Evolutionary conservation across 2,797 vertebrate genomes (phyloP).

Genomic region (Margarornis squamiger): DNA sequence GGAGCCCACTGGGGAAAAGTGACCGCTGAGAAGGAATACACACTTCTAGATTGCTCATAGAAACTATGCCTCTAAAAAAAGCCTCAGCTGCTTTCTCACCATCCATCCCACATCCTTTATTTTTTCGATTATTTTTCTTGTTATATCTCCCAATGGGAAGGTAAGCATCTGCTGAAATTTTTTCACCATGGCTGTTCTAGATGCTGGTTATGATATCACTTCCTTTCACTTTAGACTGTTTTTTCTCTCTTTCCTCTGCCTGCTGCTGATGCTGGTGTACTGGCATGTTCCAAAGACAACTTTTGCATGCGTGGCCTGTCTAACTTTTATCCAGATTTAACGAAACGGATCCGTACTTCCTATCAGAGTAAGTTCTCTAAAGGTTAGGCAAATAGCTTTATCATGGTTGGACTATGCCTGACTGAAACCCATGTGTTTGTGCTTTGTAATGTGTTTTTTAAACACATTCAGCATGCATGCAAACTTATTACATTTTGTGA

Average conservation of each 20-base stretch:
- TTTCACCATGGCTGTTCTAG: constrained; percentile 77
- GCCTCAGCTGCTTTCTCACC: constrained; percentile 68
- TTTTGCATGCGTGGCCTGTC: constrained; percentile 99
- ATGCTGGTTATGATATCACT: constrained; percentile 80
- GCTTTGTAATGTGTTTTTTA: constrained; percentile 75
- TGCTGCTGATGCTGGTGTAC: constrained; percentile 88
- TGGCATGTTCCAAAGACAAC: constrained; percentile 98
- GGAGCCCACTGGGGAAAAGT: not conserved
- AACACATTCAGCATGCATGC: constrained; percentile 81
- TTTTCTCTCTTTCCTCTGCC: constrained; percentile 84
- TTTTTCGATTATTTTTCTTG: constrained; percentile 65
- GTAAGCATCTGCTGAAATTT: constrained; percentile 74
- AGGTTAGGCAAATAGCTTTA: constrained; percentile 73
- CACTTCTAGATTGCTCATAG: not conserved
- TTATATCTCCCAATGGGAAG: constrained; percentile 63
- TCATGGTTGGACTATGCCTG: constrained; percentile 60
- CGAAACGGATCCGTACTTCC: constrained; percentile 99
- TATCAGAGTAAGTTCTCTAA: constrained; percentile 96
- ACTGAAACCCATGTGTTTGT: constrained; percentile 60
- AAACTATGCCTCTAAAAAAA: constrained; percentile 31
- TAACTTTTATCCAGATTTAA: constrained; percentile 99
- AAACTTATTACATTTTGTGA: constrained; percentile 49
- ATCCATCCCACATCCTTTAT: constrained; percentile 70
- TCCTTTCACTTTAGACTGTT: constrained; percentile 90
- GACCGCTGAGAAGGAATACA: not conserved